Evolutionary conservation across 2,797 vertebrate species (phyloP).

Genomic region (Propithecus deckenii): DNA sequence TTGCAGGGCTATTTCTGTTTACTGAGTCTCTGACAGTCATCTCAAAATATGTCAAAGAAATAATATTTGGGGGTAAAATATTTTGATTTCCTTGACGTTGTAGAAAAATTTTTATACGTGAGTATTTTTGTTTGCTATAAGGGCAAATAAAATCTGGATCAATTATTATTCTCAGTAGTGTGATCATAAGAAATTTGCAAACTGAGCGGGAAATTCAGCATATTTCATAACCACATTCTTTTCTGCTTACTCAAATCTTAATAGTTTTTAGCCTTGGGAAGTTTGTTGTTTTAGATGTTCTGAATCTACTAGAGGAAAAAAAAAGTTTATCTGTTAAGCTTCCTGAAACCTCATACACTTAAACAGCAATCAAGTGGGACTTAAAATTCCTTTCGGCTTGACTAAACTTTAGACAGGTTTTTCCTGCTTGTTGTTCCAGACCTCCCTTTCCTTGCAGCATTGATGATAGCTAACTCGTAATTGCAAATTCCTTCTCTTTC

Average conservation of each 20-base stretch:
- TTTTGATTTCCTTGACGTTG: not conserved
- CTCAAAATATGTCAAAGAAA: too few species aligned
- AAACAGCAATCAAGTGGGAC: not conserved
- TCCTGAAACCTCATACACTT: not conserved
- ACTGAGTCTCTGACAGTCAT: too few species aligned
- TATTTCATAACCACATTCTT: not conserved
- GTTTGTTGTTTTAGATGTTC: not conserved
- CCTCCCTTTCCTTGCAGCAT: not conserved
- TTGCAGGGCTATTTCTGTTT: too few species aligned
- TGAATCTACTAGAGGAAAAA: not conserved
- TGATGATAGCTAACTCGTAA: not conserved
- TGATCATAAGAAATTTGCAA: not conserved
- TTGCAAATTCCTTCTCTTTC: not conserved
- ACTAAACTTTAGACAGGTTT: not conserved
- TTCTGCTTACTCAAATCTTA: not conserved
- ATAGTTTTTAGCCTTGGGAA: not conserved
- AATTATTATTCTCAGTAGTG: constrained; percentile 13
- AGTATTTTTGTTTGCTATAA: not conserved
- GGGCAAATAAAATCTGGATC: not conserved
- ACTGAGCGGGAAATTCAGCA: not conserved
- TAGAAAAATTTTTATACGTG: not conserved
- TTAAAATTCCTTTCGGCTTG: not conserved
- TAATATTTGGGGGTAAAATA: too few species aligned
- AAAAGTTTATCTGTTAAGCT: not conserved
- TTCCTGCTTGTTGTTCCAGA: not conserved